Evolutionary conservation across 2,113 vertebrate genomes (phyloP).

Genomic region (Prunella fulvescens): DNA sequence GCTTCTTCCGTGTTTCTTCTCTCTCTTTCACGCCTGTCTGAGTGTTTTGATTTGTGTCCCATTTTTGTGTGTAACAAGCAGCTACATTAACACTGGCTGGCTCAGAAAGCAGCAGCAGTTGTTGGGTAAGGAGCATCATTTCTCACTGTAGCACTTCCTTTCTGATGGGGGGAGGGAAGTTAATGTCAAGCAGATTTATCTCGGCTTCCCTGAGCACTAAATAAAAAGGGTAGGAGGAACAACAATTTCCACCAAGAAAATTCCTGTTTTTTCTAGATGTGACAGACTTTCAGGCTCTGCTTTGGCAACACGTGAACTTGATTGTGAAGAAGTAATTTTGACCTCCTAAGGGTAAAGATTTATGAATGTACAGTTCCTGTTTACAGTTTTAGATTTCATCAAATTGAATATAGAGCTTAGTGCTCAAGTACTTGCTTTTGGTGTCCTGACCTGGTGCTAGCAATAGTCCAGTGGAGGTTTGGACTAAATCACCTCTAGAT

Average conservation of each 20-base stretch:
- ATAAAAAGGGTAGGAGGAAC: neutral
- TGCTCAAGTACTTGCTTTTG: neutral
- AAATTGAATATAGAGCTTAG: neutral
- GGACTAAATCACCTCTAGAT: neutral
- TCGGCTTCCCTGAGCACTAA: neutral
- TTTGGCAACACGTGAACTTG: neutral
- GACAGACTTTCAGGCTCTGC: neutral
- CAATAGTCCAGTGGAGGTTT: neutral
- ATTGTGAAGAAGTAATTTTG: neutral
- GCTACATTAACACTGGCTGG: neutral
- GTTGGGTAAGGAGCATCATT: neutral
- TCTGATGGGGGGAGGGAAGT: neutral
- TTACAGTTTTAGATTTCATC: neutral
- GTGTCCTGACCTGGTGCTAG: neutral
- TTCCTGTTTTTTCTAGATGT: neutral
- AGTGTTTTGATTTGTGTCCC: constrained; percentile 39
- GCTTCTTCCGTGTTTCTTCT: neutral
- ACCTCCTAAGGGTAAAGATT: neutral
- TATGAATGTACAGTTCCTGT: neutral
- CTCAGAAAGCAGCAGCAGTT: neutral
- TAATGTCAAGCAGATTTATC: neutral
- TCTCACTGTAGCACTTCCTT: neutral
- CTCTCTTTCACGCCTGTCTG: constrained; percentile 21
- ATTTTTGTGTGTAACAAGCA: neutral
- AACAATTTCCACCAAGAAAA: neutral